Percentiles rank a stretch among this genome's conserved stretches.
Conservation (phyloP, 2,797 vertebrate genomes). For the Enteromius paludinosus region DNA sequence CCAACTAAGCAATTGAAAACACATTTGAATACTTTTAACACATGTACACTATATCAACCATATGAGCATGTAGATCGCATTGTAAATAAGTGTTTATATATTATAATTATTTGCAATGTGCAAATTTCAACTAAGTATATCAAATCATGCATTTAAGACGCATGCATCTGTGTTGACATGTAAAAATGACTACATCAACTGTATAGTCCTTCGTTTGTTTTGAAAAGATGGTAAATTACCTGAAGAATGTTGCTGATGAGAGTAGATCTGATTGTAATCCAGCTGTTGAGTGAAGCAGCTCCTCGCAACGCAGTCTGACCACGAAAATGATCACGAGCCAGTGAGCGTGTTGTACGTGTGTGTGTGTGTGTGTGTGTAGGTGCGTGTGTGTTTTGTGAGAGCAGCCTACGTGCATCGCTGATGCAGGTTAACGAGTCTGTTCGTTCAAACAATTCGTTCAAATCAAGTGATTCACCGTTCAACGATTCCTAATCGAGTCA, state of each 20-base stretch:
- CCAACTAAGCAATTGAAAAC: not conserved
- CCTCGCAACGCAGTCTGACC: not conserved
- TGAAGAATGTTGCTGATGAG: not conserved
- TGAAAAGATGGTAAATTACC: not conserved
- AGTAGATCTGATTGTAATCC: not conserved
- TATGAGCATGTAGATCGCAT: too few species aligned
- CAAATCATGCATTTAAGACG: not conserved
- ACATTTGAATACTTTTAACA: not conserved
- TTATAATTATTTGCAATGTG: not conserved
- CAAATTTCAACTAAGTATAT: not conserved
- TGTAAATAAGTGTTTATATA: not conserved
- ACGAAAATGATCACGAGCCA: not conserved
- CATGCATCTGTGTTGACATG: not conserved
- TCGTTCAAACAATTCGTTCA: not conserved
- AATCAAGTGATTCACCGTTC: not conserved
- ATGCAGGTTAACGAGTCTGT: not conserved
- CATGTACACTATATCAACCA: not conserved
- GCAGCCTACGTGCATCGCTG: not conserved
- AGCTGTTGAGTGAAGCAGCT: conserved; percentile 19
- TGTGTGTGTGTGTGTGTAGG: not conserved
- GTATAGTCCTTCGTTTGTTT: not conserved
- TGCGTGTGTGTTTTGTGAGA: not conserved
- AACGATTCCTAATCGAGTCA: not conserved
- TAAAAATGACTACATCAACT: not conserved
- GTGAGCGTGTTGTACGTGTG: not conserved